Evolutionary conservation across 2,797 vertebrate genomes (phyloP).

Genomic region (Stomatorhinus walkeri): DNA sequence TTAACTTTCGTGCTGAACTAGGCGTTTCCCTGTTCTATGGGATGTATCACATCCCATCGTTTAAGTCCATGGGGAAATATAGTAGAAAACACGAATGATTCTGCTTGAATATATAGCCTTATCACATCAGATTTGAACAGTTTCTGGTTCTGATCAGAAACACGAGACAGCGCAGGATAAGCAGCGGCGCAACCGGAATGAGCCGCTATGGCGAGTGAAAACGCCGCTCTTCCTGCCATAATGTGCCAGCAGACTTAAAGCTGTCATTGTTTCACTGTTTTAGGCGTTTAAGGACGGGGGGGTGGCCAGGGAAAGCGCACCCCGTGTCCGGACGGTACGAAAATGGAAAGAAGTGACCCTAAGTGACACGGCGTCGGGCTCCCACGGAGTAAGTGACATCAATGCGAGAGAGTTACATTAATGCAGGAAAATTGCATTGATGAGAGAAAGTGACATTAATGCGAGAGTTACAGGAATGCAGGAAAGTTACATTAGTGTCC

Average conservation of each 20-base stretch:
- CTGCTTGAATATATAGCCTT: not conserved
- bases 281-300: not conserved
- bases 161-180: not conserved
- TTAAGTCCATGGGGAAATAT: not conserved
- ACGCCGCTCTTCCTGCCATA: not conserved
- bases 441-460: not conserved
- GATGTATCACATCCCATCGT: not conserved
- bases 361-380: not conserved
- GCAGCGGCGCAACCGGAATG: not conserved
- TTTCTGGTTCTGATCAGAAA: not conserved
- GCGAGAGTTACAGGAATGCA: not conserved
- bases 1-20: not conserved
- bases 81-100: not conserved
- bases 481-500: not conserved
- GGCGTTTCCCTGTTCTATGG: not conserved
- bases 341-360: not conserved
- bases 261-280: not conserved
- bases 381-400: not conserved
- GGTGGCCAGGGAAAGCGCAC: not conserved
- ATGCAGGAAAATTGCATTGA: not conserved
- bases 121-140: not conserved
- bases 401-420: not conserved
- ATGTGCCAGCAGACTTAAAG: not conserved
- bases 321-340: not conserved
- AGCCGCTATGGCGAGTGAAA: not conserved